Percentiles rank a stretch among this genome's conserved stretches.
phyloP scores from a whole-genome alignment of 2,888 invertebrate genomes.

The Cheilosia scutellata region DNA sequence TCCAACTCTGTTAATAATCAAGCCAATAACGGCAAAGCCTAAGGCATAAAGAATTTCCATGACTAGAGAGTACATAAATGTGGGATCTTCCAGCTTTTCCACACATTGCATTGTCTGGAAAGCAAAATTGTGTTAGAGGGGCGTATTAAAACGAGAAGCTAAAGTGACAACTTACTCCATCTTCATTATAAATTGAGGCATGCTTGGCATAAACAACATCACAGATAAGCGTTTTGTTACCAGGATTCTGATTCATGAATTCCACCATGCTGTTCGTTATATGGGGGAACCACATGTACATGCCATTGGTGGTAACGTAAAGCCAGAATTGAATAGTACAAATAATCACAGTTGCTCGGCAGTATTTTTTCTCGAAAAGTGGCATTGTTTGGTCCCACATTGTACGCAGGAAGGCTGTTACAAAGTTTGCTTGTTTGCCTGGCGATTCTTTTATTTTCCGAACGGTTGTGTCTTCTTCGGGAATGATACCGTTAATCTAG shows the following conservation, averaged over 20 bases:
- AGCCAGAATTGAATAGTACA: slow-evolving; percentile 81
- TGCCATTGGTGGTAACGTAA: slow-evolving; percentile 80
- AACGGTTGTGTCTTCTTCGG: slow-evolving; percentile 74
- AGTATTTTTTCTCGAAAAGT: slow-evolving; percentile 79
- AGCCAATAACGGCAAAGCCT: slow-evolving; percentile 80
- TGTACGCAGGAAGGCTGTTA: slow-evolving; percentile 76
- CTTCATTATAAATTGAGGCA: slow-evolving; percentile 68
- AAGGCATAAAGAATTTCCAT: slow-evolving; percentile 79
- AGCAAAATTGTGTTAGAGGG: neutral
- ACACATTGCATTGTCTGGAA: slow-evolving; percentile 77
- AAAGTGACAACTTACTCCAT: slow-evolving; percentile 71
- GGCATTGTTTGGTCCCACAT: slow-evolving; percentile 82
- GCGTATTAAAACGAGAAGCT: neutral
- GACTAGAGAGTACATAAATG: slow-evolving; percentile 79
- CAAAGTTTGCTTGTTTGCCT: slow-evolving; percentile 73
- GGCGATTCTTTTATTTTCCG: slow-evolving; percentile 20
- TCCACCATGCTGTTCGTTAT: slow-evolving; percentile 81
- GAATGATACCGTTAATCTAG: slow-evolving; percentile 77
- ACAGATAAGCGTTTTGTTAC: slow-evolving; percentile 78
- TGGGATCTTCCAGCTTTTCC: slow-evolving; percentile 78
- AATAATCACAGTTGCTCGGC: slow-evolving; percentile 79
- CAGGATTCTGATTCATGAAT: slow-evolving; percentile 78
- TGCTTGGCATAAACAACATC: slow-evolving; percentile 78
- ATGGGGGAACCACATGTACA: slow-evolving; percentile 83
- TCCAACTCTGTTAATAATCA: slow-evolving; percentile 80